Evolutionary conservation across 2,888 invertebrate species (phyloP), one percentile per base, ranked within the genome.

Genomic region (Hyppa rectilinea): DNA sequence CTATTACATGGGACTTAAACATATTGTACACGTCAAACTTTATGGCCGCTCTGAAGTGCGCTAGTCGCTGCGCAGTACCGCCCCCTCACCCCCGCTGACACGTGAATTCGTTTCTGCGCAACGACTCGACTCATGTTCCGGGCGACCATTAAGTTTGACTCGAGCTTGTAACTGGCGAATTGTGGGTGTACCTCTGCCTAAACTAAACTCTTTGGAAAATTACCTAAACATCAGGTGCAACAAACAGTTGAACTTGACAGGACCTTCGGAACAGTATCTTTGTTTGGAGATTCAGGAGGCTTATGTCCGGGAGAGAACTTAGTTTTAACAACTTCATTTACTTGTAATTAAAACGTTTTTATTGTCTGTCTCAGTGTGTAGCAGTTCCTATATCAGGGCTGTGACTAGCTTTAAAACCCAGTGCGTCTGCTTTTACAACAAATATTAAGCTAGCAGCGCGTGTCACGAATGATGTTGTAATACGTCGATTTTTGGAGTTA

Each of bases 311-410:
- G 43, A 31, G 23, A 47, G 17, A 14, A 26, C 31, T 36, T 53
- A 10, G 14, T 23, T 47, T 38, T 71, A 38, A 69, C 47, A 47
- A 47, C 71, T 58, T 56, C 47, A 49, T 58, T 69, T 40, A 9
- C 12, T 47, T 55, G 45, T 47, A 71, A 71, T 69, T 26, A 72
- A 34, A 71, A n/a, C 14, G 29, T 40, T 71, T 71, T 49, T 31
- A 56, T 26, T 58, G 23, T 38, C 5, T 31, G 23, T 14, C 9
- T 53, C 29, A 3, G 23, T 45, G 38, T 38, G 17, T 53, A 38
- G 23, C 20, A 29, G 36, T 20, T 34, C 6, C 4, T 50, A 6
- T 20, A 70, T 29, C 20, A 23, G 29, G 43, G n/a, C 17, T 4
- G n/a, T 70, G 10, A 23, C 26, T 10, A 47, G 14, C 5, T 34